Evolutionary conservation across 2,113 vertebrate species (phyloP), one percentile per base, ranked within the genome.

Genomic region (Nipponia nippon): DNA sequence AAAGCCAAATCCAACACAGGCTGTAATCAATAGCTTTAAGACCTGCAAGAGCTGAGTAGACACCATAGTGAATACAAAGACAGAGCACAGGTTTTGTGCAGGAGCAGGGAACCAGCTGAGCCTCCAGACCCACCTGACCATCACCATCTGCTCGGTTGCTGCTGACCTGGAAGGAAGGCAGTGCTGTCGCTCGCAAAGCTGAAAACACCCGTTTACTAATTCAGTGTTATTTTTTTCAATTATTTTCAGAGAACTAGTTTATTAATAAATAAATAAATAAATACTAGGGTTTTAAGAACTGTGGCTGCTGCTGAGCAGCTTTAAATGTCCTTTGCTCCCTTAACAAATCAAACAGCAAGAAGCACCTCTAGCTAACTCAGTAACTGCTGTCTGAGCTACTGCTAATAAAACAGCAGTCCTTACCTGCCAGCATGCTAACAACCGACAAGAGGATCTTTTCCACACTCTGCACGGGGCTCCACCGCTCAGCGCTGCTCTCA

Each of bases 361-460:
- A 61, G 72, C 83, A 81, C 34, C 3, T n/a, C 11, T 14, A 50
- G 59, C 36, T 30, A 27, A 6, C 19, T n/a, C 8, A 42, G 44
- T 34, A 22, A 25, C 47, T 50, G 44, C 44, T 38, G 18, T 5
- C 30, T 20, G 49, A 73, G 53, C 29, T 34, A 17, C 58, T 62
- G 53, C n/a, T 53, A 81, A 13, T 2, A 44, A 79, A 69, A 21
- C 56, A 84, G 62, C 56, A 53, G 50, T 26, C 77, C 95, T 97
- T 93, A 99, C 99, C 99, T 98, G 99, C 99, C 75, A 99, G 95
- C 99, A 99, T 99, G 98, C 99, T 99, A 55, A 99, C 99, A 1
- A 99, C 99, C 0, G 99, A 99, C 81, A 99, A 96, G 14, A 99
- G 98, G 96, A 99, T 99, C 98, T 99, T 99, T 97, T 99, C 99